Percentiles rank a stretch among this genome's conserved stretches.
phyloP scores from a whole-genome alignment of 2,888 invertebrate species.

The Cerceris ruficornis region DNA sequence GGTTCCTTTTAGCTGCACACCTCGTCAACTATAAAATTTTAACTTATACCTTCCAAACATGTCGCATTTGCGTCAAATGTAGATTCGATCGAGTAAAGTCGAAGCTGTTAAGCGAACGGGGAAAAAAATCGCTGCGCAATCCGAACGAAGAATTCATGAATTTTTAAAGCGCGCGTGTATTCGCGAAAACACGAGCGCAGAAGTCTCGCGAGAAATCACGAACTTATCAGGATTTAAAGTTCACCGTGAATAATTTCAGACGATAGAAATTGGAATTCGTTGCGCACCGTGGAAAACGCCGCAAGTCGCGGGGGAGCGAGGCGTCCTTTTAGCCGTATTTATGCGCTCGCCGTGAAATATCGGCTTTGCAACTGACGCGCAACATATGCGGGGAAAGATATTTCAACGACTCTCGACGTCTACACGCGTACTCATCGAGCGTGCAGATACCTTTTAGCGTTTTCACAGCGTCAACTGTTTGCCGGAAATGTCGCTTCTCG shows the following conservation, averaged over 20 bases:
- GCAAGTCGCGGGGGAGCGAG: slow-evolving; percentile 21
- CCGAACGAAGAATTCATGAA: too few relatives aligned
- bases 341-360: slow-evolving; percentile 59
- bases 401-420: slow-evolving; percentile 49
- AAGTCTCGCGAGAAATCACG: neutral
- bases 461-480: slow-evolving; percentile 17
- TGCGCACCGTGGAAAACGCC: slow-evolving; percentile 15
- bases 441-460: slow-evolving; percentile 33
- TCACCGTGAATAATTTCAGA: slow-evolving; percentile 43
- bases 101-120: too few relatives aligned
- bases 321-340: slow-evolving; percentile 58
- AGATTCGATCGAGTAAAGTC: too few relatives aligned
- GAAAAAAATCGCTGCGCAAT: too few relatives aligned
- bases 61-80: too few relatives aligned
- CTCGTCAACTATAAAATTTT: too few relatives aligned
- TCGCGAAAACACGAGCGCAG: neutral
- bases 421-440: slow-evolving; percentile 25
- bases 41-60: too few relatives aligned
- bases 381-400: slow-evolving; percentile 50
- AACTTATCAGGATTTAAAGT: slow-evolving; percentile 29
- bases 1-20: too few relatives aligned
- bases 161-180: neutral
- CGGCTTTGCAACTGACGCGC: slow-evolving; percentile 61
- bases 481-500: slow-evolving; percentile 17
- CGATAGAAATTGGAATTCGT: slow-evolving; percentile 55